A percentile compares a stretch with the other conserved stretches of the same genome.
Conservation (phyloP, 30 jellyfish, hydroid and myxozoan genomes). For the Aurelia aurita complex sp. Pacific region DNA sequence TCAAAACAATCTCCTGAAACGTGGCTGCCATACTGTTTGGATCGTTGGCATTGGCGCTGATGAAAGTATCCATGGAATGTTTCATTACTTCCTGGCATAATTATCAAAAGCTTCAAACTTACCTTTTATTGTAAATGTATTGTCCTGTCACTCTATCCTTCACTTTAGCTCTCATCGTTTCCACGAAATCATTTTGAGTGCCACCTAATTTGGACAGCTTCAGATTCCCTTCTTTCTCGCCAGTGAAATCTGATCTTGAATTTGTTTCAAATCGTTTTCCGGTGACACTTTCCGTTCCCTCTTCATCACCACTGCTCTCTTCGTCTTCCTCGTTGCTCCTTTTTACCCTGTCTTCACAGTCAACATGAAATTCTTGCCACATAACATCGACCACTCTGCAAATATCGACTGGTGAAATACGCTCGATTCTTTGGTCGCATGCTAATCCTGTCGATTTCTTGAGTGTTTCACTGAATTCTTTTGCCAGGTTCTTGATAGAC, state of each 20-base stretch:
- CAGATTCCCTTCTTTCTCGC: conserved; percentile 19
- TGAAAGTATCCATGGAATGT: no score
- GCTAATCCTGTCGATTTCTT: conserved; percentile 17
- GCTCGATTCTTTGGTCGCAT: conserved; percentile 51
- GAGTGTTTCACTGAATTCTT: conserved; percentile 44
- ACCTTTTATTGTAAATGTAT: conserved; percentile 46
- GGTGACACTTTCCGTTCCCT: background rate
- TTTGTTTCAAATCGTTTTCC: background rate
- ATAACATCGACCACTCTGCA: conserved; percentile 58
- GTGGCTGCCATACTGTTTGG: no score
- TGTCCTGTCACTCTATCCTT: conserved; percentile 54
- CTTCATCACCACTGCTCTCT: conserved; percentile 28
- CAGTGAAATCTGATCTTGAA: conserved; percentile 10
- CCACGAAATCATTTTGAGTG: conserved; percentile 30
- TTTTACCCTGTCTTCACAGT: conserved; percentile 52
- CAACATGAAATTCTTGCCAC: conserved; percentile 59
- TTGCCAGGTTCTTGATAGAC: conserved; percentile 50
- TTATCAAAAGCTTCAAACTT: background rate
- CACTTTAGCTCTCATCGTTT: conserved; percentile 33
- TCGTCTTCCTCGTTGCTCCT: conserved; percentile 18
- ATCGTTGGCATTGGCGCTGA: no score
- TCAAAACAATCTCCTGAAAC: no score
- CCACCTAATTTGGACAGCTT: conserved; percentile 53
- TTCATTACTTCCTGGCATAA: no score
- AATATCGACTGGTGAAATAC: conserved; percentile 20